Evolutionary conservation across 2,888 invertebrate species (phyloP).

Genomic region (Timema cristinae): DNA sequence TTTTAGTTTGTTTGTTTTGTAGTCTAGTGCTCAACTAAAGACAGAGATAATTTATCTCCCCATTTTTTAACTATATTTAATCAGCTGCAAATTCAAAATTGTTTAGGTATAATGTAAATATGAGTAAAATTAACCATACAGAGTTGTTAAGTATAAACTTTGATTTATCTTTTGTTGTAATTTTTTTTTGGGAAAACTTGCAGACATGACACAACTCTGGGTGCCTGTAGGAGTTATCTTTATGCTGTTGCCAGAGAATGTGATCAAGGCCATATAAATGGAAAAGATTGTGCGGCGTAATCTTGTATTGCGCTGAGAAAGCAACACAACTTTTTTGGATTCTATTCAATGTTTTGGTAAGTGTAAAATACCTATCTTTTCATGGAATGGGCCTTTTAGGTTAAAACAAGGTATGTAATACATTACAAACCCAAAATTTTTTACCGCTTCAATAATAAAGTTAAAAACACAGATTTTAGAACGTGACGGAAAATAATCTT

Average conservation of each 20-base stretch:
- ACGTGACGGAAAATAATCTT: no score
- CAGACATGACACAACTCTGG: conserved; percentile 87
- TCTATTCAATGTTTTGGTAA: conserved; percentile 93
- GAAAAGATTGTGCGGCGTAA: conserved; percentile 96
- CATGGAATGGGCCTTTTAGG: no score
- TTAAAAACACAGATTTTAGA: no score
- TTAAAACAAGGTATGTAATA: no score
- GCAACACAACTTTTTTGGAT: conserved; percentile 84
- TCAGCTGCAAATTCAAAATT: no score
- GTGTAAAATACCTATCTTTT: neutral
- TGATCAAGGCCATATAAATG: conserved; percentile 68
- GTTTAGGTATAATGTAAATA: no score
- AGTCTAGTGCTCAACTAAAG: no score
- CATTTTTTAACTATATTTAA: no score
- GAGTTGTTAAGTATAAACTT: neutral
- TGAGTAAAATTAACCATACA: neutral
- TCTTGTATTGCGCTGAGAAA: conserved; percentile 85
- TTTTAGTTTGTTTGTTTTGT: no score
- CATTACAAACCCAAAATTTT: no score
- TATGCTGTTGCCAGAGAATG: conserved; percentile 85
- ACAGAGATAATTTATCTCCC: no score
- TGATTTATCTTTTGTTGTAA: neutral
- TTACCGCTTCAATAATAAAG: no score
- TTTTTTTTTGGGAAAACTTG: conserved; percentile 79
- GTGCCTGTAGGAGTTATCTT: conserved; percentile 83